A percentile compares a stretch with the other conserved stretches of the same genome.
Evolutionary conservation across 2,888 invertebrate genomes (phyloP).

Genomic region (Odontocolon sp.): DNA sequence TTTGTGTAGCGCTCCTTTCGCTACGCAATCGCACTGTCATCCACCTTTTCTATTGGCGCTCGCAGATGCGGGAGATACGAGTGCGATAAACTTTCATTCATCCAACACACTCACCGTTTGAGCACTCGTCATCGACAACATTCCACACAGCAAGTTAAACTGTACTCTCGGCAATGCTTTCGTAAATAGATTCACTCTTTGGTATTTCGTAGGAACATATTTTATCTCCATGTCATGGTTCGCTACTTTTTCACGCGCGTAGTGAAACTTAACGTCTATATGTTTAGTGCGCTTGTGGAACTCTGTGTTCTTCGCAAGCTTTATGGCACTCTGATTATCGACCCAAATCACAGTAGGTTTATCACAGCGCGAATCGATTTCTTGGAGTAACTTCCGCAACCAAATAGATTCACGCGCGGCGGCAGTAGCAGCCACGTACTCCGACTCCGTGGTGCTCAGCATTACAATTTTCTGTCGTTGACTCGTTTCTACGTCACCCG

Average conservation of each 20-base stretch:
- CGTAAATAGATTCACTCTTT: slow-evolving; percentile 37
- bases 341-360: background rate
- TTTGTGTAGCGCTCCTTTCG: too few species aligned
- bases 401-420: slow-evolving; percentile 21
- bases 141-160: slow-evolving; percentile 20
- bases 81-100: slow-evolving; percentile 17
- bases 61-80: slow-evolving; percentile 25
- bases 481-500: slow-evolving; percentile 44
- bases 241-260: slow-evolving; percentile 29
- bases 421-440: slow-evolving; percentile 30
- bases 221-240: slow-evolving; percentile 7
- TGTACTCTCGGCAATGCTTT: slow-evolving; percentile 29
- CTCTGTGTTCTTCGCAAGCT: slow-evolving; percentile 41
- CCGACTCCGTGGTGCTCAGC: slow-evolving; percentile 36
- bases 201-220: slow-evolving; percentile 14
- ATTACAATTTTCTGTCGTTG: slow-evolving; percentile 59
- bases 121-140: slow-evolving; percentile 15
- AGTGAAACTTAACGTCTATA: slow-evolving; percentile 51
- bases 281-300: slow-evolving; percentile 61
- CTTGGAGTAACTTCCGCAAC: slow-evolving; percentile 6
- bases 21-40: too few species aligned
- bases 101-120: slow-evolving; percentile 37
- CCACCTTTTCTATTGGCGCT: background rate
- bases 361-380: background rate
- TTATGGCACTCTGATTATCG: slow-evolving; percentile 46